Evolutionary conservation across 1,140 invertebrate genomes (phyloP).

Genomic region (Dendroctonus ponderosae): DNA sequence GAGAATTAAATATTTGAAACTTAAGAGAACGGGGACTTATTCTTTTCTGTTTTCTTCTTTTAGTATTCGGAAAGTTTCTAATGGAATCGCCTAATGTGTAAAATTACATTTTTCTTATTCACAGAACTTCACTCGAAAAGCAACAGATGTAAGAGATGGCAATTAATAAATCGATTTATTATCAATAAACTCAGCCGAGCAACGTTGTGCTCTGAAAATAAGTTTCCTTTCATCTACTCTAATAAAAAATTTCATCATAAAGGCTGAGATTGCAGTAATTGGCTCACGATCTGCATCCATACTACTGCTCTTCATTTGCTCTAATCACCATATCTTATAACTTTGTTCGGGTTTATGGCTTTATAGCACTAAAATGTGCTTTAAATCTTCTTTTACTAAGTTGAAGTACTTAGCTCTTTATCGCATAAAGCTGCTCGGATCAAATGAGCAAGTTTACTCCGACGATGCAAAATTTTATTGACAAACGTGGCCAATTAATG

Average conservation of each 20-base stretch:
- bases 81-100: no score
- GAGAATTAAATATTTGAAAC: constrained; percentile 10
- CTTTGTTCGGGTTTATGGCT: constrained; percentile 18
- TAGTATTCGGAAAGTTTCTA: no score
- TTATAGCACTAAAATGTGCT: constrained; percentile 17
- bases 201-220: no score
- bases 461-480: constrained; percentile 21
- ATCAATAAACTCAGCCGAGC: no score
- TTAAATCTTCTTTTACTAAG: constrained; percentile 20
- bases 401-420: constrained; percentile 24
- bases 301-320: constrained; percentile 9
- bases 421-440: constrained; percentile 16
- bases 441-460: constrained; percentile 24
- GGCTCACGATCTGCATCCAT: no score
- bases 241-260: no score
- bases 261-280: no score
- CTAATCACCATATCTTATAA: constrained; percentile 18
- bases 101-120: no score
- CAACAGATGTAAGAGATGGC: no score
- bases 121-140: no score
- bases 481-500: not conserved
- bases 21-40: not conserved
- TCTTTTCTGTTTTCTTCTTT: not conserved
- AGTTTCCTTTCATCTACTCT: no score
- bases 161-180: no score